Conservation (phyloP, 2,797 vertebrate species). For the Gorsachius magnificus region DNA sequence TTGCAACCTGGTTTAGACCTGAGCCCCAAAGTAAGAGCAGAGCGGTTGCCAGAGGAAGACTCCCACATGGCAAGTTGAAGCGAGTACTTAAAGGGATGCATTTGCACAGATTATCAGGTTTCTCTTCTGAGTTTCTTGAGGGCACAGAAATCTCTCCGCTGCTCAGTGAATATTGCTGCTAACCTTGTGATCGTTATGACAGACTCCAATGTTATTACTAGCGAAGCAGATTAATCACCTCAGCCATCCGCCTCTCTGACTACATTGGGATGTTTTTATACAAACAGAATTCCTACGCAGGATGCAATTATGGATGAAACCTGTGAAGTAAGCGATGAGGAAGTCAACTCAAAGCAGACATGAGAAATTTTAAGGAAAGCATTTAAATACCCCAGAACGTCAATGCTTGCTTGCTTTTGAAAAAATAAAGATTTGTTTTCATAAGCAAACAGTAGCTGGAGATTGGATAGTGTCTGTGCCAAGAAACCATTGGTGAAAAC, state of each 20-base stretch:
- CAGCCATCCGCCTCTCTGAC: not conserved
- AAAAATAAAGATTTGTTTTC: not conserved
- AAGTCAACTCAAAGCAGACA: not conserved
- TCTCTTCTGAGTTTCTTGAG: not conserved
- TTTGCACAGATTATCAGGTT: not conserved
- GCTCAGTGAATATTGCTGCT: not conserved
- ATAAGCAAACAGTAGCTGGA: not conserved
- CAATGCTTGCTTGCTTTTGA: not conserved
- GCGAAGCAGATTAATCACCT: not conserved
- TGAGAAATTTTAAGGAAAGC: not conserved
- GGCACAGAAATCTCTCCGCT: slow-evolving; percentile 1
- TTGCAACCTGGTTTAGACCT: not conserved
- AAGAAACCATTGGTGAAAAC: not conserved
- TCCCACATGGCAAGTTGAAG: not conserved
- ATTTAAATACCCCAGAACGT: not conserved
- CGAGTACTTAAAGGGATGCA: not conserved
- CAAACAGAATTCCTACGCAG: not conserved
- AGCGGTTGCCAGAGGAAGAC: not conserved
- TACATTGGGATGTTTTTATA: not conserved
- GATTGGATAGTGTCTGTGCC: not conserved
- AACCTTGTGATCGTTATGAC: not conserved
- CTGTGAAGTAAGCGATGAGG: not conserved
- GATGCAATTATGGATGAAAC: not conserved
- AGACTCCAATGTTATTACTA: not conserved
- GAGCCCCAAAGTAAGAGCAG: not conserved